A percentile compares a stretch with the other conserved stretches of the same genome.
These are phyloP conservation scores for Ctenoplectra terminalis DNA, from an alignment of 1,140 invertebrate genomes.

Conservation along the genomic window DNA sequence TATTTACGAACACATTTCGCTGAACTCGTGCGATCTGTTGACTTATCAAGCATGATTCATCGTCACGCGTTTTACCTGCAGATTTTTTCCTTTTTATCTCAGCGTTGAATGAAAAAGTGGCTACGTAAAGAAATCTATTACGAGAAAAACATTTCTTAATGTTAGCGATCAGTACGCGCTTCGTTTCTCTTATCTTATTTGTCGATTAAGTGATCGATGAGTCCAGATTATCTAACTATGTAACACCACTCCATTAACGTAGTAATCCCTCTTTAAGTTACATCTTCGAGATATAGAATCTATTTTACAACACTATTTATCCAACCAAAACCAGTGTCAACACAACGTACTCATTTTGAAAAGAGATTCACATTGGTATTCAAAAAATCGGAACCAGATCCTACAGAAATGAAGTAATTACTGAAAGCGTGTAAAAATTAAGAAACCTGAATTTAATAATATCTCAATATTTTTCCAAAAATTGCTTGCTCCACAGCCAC, in stretches of 20 bases:
- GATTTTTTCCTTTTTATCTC: not conserved
- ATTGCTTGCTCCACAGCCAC: no score
- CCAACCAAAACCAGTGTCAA: no score
- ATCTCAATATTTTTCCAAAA: no score
- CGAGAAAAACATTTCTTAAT: not conserved
- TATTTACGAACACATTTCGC: not conserved
- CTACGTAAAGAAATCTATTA: not conserved
- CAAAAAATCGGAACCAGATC: no score
- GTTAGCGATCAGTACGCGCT: not conserved
- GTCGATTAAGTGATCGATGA: not conserved
- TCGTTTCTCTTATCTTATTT: not conserved
- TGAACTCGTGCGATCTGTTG: not conserved
- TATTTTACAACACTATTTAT: no score
- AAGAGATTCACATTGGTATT: no score
- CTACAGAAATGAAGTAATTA: no score
- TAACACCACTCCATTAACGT: not conserved
- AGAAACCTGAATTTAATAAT: no score
- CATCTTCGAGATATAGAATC: not conserved
- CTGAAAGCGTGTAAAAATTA: no score
- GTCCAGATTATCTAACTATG: not conserved
- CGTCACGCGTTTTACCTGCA: not conserved
- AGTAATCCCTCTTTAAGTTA: not conserved
- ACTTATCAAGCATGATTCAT: slow-evolving; percentile 12
- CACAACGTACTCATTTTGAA: no score
- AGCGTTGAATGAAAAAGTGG: not conserved